These are phyloP conservation scores for Calosoma granatense DNA, from an alignment of 1,140 invertebrate genomes.

Conservation along the genomic window DNA sequence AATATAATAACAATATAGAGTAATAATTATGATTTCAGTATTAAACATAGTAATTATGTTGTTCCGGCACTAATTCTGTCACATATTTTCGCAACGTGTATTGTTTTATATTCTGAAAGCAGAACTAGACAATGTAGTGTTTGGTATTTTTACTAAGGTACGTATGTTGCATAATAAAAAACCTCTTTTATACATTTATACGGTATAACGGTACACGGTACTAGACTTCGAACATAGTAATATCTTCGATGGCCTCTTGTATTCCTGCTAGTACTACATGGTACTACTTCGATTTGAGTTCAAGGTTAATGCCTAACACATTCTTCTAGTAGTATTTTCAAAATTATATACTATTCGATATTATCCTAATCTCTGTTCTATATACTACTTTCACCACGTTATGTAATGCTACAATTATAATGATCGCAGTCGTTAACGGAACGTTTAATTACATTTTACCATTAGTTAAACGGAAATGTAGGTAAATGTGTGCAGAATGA, in stretches of 20 bases:
- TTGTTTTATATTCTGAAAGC: not conserved
- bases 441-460: too few species aligned
- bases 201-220: not conserved
- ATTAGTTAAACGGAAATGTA: too few species aligned
- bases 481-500: too few species aligned
- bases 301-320: not conserved
- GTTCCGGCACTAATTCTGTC: not conserved
- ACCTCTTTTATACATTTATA: not conserved
- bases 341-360: too few species aligned
- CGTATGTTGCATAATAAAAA: not conserved
- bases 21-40: slow-evolving; percentile 19
- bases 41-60: not conserved
- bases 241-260: not conserved
- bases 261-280: not conserved
- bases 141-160: too few species aligned
- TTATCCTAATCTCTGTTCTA: too few species aligned
- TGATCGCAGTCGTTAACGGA: too few species aligned
- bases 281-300: not conserved
- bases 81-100: not conserved
- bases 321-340: too few species aligned
- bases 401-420: too few species aligned
- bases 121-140: not conserved
- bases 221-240: not conserved
- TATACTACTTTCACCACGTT: too few species aligned
- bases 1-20: not conserved